phyloP scores from a whole-genome alignment of 2,888 invertebrate genomes.

The Pammene aurita region DNA sequence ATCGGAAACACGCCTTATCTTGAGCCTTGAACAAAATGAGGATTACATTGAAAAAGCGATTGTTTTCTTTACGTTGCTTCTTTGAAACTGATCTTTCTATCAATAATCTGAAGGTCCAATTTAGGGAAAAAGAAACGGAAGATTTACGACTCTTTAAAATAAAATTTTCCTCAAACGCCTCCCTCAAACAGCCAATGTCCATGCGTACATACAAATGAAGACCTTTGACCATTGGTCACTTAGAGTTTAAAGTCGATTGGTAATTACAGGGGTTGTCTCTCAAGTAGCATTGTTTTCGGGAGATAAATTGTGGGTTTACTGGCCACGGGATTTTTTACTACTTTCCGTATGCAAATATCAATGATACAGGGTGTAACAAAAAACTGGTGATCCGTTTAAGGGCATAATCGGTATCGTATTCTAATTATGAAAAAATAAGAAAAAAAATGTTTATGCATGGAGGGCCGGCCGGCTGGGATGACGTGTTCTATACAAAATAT shows the following conservation, averaged over 20 bases:
- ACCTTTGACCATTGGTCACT: conserved; percentile 5
- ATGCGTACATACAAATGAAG: not conserved
- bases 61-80: not conserved
- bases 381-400: too few species aligned
- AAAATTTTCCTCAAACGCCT: not conserved
- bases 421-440: too few species aligned
- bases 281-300: conserved; percentile 3
- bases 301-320: not conserved
- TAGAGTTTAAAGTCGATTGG: not conserved
- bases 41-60: not conserved
- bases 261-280: conserved; percentile 7
- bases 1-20: conserved; percentile 37
- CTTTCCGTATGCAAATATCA: too few species aligned
- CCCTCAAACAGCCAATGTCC: conserved; percentile 8
- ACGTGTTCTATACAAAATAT: too few species aligned
- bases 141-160: not conserved
- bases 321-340: too few species aligned
- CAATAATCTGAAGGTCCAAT: not conserved
- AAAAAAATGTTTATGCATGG: too few species aligned
- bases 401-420: too few species aligned
- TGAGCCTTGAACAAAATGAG: conserved; percentile 27
- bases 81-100: not conserved
- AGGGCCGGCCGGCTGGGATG: too few species aligned
- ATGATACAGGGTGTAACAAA: too few species aligned
- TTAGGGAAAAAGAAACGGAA: not conserved